Evolutionary conservation across 2,113 vertebrate genomes (phyloP), one percentile per base, ranked within the genome.

Genomic region (Pseudorectes ferrugineus): DNA sequence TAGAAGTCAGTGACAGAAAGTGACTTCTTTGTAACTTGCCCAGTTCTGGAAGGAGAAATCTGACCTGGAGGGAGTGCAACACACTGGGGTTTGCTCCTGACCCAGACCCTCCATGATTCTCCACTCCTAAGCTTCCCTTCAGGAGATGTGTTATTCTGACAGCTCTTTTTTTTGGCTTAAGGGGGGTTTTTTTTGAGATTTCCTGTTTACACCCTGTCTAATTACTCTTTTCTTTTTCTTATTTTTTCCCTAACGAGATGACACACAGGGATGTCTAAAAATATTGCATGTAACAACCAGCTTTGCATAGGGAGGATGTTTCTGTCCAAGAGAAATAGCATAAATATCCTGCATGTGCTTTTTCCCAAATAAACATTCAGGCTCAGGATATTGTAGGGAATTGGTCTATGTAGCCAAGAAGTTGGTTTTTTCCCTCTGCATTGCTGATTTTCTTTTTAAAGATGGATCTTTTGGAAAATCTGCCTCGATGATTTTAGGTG

Each of bases 251-350:
- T 49, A 74, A 74, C 31, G 67, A 68, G 85, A 85, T 77, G 88
- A 96, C 95, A 96, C 89, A 74, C 42, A 28, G 78, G 92, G 49
- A n/a, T 54, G 26, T 93, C 96, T 98, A 97, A 98, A 98, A 97
- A 98, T 97, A 97, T 15, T 95, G 36, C 16, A 12, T 88, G 59
- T 95, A 97, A 97, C 89, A 87, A 87, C 85, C 72, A 74, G 88
- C 80, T 96, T 95, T 19, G 35, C 91, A 59, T 36, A 54, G 70
- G 72, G 77, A 97, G 95, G 95, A 89, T 95, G 83, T 96, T 95
- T 91, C 92, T 96, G 51, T 78, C 80, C 61, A 78, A 89, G 54
- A 96, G 45, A 81, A 96, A 66, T 7, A 66, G 76, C 48, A 90
- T 94, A 97, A 96, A 96, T 96, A 97, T 92, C 93, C 95, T 96